Evolutionary conservation across 2,888 invertebrate genomes (phyloP).

Genomic region (Mylabris sibirica): DNA sequence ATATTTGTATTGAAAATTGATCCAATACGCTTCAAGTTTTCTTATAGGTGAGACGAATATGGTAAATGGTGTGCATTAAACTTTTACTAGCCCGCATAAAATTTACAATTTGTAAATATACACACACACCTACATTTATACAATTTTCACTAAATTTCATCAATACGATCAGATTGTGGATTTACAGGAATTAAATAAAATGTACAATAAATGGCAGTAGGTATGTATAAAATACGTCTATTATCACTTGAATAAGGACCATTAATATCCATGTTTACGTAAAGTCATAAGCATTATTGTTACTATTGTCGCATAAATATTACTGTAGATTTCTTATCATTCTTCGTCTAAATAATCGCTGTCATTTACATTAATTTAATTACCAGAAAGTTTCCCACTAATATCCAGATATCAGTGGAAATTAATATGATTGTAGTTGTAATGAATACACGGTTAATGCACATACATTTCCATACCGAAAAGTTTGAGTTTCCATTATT

Average conservation of each 20-base stretch:
- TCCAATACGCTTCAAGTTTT: slow-evolving; percentile 44
- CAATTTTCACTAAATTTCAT: too few species aligned
- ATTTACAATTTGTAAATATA: neutral
- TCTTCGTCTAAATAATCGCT: neutral
- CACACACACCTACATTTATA: too few species aligned
- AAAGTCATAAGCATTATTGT: neutral
- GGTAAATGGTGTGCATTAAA: slow-evolving; percentile 41
- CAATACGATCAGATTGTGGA: too few species aligned
- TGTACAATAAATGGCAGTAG: too few species aligned
- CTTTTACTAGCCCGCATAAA: slow-evolving; percentile 28
- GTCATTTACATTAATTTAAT: neutral
- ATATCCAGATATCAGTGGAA: neutral
- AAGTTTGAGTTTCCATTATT: too few species aligned
- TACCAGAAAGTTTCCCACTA: neutral
- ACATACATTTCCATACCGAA: too few species aligned
- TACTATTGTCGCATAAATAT: neutral
- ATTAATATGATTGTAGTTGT: too few species aligned
- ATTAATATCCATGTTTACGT: too few species aligned
- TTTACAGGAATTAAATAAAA: too few species aligned
- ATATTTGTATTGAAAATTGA: slow-evolving; percentile 49
- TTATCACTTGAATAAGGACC: too few species aligned
- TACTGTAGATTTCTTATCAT: neutral
- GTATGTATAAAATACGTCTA: too few species aligned
- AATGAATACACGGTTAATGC: too few species aligned
- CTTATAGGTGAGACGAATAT: slow-evolving; percentile 42